A percentile compares a stretch with the other conserved stretches of the same genome.
These are phyloP conservation scores for Dicaeum eximium DNA, from an alignment of 2,113 vertebrate species.

Conservation along the genomic window DNA sequence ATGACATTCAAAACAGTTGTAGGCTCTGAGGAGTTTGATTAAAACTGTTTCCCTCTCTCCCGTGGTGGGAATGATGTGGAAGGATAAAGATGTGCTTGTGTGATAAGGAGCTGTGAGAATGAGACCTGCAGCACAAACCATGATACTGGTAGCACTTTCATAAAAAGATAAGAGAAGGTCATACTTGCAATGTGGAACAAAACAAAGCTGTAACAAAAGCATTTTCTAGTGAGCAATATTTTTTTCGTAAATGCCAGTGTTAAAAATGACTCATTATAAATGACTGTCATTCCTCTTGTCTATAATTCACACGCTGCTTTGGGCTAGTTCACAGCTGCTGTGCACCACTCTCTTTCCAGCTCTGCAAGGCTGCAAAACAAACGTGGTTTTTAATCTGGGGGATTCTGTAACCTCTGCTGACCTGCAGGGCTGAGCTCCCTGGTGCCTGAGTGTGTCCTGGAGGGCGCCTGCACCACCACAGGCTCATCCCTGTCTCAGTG, in stretches of 20 bases:
- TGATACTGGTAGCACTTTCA: neutral
- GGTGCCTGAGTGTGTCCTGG: neutral
- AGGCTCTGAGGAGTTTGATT: neutral
- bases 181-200: neutral
- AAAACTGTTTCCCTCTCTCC: neutral
- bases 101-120: neutral
- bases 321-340: neutral
- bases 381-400: neutral
- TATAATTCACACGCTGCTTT: neutral
- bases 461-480: neutral
- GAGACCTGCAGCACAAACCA: neutral
- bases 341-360: neutral
- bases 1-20: neutral
- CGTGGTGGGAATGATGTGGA: neutral
- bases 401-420: neutral
- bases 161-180: neutral
- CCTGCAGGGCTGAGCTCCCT: neutral
- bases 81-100: neutral
- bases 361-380: neutral
- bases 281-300: neutral
- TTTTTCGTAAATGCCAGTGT: neutral
- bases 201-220: neutral
- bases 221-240: neutral
- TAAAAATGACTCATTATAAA: neutral
- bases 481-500: neutral